phyloP scores from a whole-genome alignment of 1,140 invertebrate species.

The Asobara japonica region DNA sequence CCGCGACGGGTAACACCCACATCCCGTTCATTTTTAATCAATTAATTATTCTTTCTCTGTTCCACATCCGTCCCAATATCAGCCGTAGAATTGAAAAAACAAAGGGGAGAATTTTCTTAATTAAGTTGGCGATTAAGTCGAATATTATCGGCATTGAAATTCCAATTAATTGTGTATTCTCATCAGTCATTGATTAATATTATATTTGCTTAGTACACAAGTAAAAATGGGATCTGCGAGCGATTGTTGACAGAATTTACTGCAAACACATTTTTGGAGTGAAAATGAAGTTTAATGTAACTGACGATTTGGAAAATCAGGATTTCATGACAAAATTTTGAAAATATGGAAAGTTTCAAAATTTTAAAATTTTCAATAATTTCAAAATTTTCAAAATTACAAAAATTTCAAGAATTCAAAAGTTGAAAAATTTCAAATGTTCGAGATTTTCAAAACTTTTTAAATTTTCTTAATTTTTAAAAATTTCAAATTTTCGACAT shows the following conservation, averaged over 20 bases:
- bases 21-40: too few species aligned
- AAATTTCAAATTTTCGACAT: too few species aligned
- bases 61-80: neutral
- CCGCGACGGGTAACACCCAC: too few species aligned
- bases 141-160: neutral
- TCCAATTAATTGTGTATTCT: neutral
- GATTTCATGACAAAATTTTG: neutral
- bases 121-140: constrained; percentile 13
- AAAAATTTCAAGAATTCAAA: neutral
- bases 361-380: too few species aligned
- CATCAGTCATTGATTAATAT: neutral
- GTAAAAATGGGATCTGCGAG: neutral
- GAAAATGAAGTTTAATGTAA: neutral
- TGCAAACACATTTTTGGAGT: too few species aligned
- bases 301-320: too few species aligned
- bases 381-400: neutral
- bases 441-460: neutral
- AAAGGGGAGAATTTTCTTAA: neutral
- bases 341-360: neutral
- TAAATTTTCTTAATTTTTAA: too few species aligned
- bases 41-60: neutral
- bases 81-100: neutral
- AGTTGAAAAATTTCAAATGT: neutral
- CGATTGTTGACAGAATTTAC: neutral
- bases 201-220: neutral